Evolutionary conservation across 2,888 invertebrate species (phyloP), one percentile per base, ranked within the genome.

Genomic region (Leistus spinibarbis): DNA sequence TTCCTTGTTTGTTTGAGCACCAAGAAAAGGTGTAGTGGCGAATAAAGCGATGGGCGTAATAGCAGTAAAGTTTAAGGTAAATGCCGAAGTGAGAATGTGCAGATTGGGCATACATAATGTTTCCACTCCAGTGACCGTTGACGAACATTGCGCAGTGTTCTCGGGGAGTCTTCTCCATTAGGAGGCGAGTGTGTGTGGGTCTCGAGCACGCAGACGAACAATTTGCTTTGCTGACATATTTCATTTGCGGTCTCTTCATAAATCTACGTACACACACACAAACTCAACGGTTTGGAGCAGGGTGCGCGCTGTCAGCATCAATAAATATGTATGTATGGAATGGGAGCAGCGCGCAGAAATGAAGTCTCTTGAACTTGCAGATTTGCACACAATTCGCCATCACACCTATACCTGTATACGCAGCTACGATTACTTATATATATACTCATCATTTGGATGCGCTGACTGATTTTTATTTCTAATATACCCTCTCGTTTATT

Each of bases 291-390:
- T 60, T 22, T 10, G n/a, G 17, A 22, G 60, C 22, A 13, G 22
- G 60, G 13, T 20, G 60, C 60, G 22, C 76, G 77, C 79, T 79
- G 79, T 79, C 78, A 78, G 77, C 79, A 77, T 78, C 82, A 81
- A 83, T 83, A 83, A 83, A 83, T 83, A 83, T 83, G 81, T 81
- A 83, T 83, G 83, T 83, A 83, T n/a, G n/a, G n/a, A n/a, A n/a
- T n/a, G n/a, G 82, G 57, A 56, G 64, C 65, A 56, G 65, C 72
- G 66, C 40, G 40, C 40, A 63, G 19, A 72, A 65, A 72, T 72
- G 71, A 72, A 72, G 72, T 72, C 72, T 65, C 56, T 24, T 10
- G 20, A 57, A 69, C 54, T 24, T 54, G 17, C 72, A 72, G 71
- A 72, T 72, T 72, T 72, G 71, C 71, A 72, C 71, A 72, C 71